Percentiles rank a stretch among this genome's conserved stretches.
These are phyloP conservation scores for Lepidurus packardi DNA, from an alignment of 1,140 invertebrate genomes.

Conservation along the genomic window DNA sequence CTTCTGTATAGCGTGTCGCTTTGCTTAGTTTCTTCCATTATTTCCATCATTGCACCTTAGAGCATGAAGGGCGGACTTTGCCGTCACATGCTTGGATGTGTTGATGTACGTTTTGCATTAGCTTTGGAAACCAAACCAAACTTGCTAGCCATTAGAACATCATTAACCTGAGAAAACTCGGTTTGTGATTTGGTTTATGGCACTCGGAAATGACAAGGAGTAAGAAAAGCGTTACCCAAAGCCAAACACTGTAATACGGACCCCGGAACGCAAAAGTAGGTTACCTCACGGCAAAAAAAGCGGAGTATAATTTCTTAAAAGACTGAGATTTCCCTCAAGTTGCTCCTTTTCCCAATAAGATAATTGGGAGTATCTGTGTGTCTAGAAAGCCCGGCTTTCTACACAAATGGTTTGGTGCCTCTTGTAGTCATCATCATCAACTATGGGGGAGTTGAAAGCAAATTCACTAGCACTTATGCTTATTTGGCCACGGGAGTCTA, in stretches of 20 bases:
- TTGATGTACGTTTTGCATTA: background rate
- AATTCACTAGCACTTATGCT: no score
- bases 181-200: background rate
- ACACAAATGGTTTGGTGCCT: no score
- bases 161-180: background rate
- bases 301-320: no score
- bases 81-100: constrained; percentile 5
- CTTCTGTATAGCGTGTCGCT: background rate
- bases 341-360: no score
- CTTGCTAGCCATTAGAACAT: background rate
- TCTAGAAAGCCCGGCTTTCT: no score
- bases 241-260: background rate
- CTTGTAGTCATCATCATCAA: no score
- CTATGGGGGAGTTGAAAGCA: no score
- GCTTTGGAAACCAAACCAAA: background rate
- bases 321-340: no score
- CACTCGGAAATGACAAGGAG: background rate
- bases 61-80: background rate
- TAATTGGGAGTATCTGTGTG: no score
- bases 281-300: no score
- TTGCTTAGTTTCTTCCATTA: background rate
- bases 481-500: background rate
- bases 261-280: no score
- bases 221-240: background rate
- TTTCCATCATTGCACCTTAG: background rate